phyloP scores from a whole-genome alignment of 2,797 vertebrate genomes.

The Chanos chanos region DNA sequence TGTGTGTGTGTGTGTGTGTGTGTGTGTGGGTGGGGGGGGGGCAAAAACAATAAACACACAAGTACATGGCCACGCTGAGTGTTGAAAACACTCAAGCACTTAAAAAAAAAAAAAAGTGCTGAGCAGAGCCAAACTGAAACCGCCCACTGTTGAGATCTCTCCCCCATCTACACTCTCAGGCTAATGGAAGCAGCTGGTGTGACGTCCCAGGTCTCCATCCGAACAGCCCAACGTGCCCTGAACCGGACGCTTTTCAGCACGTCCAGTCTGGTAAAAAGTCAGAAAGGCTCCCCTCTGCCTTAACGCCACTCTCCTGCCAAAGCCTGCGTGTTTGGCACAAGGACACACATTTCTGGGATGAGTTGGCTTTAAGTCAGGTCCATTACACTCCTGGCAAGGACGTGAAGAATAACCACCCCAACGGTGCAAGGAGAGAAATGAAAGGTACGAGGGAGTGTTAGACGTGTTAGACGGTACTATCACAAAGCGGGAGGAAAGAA shows the following conservation, averaged over 20 bases:
- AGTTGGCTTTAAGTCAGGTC: slow-evolving; percentile 40
- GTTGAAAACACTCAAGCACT: slow-evolving; percentile 11
- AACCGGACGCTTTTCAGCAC: slow-evolving; percentile 35
- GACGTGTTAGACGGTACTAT: too few relatives aligned
- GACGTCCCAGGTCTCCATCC: slow-evolving; percentile 17
- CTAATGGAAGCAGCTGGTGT: slow-evolving; percentile 27
- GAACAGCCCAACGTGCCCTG: slow-evolving; percentile 12
- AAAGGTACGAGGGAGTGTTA: slow-evolving; percentile 7
- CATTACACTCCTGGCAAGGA: slow-evolving; percentile 40
- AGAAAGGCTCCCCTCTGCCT: slow-evolving; percentile 37
- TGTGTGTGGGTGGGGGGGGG: too few relatives aligned
- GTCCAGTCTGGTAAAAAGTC: slow-evolving; percentile 29
- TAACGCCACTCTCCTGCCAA: slow-evolving; percentile 29
- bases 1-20: too few relatives aligned
- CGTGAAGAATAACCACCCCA: slow-evolving; percentile 25
- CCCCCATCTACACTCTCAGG: slow-evolving; percentile 18
- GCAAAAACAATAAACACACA: background rate
- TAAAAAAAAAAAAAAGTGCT: background rate
- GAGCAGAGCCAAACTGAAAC: slow-evolving; percentile 18
- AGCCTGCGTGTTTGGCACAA: slow-evolving; percentile 32
- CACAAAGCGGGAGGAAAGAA: slow-evolving; percentile 2
- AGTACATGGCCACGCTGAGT: background rate
- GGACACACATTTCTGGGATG: slow-evolving; percentile 38
- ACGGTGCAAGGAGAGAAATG: slow-evolving; percentile 28
- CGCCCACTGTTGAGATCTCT: slow-evolving; percentile 2